Evolutionary conservation across 2,888 invertebrate species (phyloP), one percentile per base, ranked within the genome.

Genomic region (Anthophora plumipes): DNA sequence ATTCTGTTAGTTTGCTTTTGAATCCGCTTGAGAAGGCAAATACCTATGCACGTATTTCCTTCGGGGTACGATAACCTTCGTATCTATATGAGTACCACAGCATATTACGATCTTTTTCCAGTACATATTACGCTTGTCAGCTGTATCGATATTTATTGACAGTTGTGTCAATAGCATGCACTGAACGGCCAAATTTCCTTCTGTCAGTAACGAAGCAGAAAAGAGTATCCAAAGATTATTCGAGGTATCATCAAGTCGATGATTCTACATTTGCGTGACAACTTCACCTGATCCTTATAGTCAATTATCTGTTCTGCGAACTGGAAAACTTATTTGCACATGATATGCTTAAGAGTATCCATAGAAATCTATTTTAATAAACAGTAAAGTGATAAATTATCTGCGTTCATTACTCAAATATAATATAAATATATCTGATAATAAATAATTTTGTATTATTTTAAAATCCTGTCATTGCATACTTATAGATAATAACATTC

Each of bases 11-110:
- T 37, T 63, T 46, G 12, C n/a, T n/a, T 48, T n/a, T 37, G 48
- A 50, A 48, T 48, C 9, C 48, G 20, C n/a, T 31, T 9, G 37
- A 25, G 31, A 48, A 48, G n/a, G 48, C 20, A 37, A 48, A 48
- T 31, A 31, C n/a, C n/a, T n/a, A 12, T 22, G 22, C 64, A 22
- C 20, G 17, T 20, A 50, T 66, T 20, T 66, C 22, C 64, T 50
- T 50, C 14, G 11, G 25, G 37, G 22, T 14, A 14, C 31, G 46
- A 31, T 25, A 37, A 60, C 64, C 50, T 66, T 66, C n/a, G 39
- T 37, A 76, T 75, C 72, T 78, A 70, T 78, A 77, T 71, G 80
- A 84, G 77, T 77, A 55, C 20, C 63, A 31, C 41, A 14, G 31
- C 55, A 55, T 50, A 60, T 70, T 17, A 70, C 39, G 48, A 12